Percentiles rank a stretch among this genome's conserved stretches.
Evolutionary conservation across 2,113 vertebrate genomes (phyloP).

Genomic region (Felis catus): F.catus_Fca126_mat1.0 CM031419.1:15177001-15177500

Average conservation of each 20-base stretch:
- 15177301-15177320: neutral
- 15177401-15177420: neutral
- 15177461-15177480: neutral
- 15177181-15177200: neutral
- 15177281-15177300: slow-evolving; percentile 26
- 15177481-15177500: slow-evolving; percentile 2
- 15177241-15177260: neutral
- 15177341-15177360: neutral
- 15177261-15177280: neutral
- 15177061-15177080: slow-evolving; percentile 88
- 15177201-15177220: neutral
- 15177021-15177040: neutral
- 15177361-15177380: neutral
- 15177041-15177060: slow-evolving; percentile 89
- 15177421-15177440: neutral
- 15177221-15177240: neutral
- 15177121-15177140: slow-evolving; percentile 92
- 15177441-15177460: neutral
- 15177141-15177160: slow-evolving; percentile 51
- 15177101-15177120: slow-evolving; percentile 97
- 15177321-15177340: neutral
- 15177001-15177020: neutral
- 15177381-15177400: neutral
- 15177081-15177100: slow-evolving; percentile 89
- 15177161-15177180: slow-evolving; percentile 29